These are phyloP conservation scores for Aspidiotus rigidus DNA, from an alignment of 2,888 invertebrate species.

Conservation along the genomic window DNA sequence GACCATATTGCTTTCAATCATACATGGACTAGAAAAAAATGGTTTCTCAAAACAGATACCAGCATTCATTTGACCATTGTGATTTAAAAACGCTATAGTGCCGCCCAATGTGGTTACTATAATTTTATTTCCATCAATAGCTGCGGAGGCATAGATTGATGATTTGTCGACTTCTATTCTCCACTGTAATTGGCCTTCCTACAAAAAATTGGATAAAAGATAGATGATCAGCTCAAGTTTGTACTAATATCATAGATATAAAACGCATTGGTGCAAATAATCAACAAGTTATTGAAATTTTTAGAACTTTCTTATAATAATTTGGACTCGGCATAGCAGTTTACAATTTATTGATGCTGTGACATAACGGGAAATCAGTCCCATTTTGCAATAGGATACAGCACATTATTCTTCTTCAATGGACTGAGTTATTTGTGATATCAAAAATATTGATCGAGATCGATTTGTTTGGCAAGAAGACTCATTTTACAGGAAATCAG, in stretches of 20 bases:
- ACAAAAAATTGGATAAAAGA: background rate
- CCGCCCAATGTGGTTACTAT: constrained; percentile 24
- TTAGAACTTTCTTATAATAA: too few species aligned
- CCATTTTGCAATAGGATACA: too few species aligned
- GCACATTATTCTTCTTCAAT: too few species aligned
- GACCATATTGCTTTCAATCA: constrained; percentile 7
- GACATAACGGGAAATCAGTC: too few species aligned
- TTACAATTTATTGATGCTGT: too few species aligned
- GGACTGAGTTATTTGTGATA: too few species aligned
- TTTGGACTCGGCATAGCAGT: too few species aligned
- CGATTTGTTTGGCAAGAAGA: too few species aligned
- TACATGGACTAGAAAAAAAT: constrained; percentile 25
- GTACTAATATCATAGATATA: background rate
- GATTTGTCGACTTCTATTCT: constrained; percentile 43
- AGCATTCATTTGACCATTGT: constrained; percentile 7
- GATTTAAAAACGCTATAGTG: constrained; percentile 11
- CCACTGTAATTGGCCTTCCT: constrained; percentile 44
- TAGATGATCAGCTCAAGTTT: background rate
- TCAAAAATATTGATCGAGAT: too few species aligned
- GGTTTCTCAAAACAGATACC: background rate
- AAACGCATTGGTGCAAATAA: too few species aligned
- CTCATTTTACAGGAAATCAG: too few species aligned
- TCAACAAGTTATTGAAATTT: background rate
- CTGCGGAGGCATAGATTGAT: constrained; percentile 24
- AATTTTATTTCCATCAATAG: background rate